These are phyloP conservation scores for Megastigmus dorsalis DNA, from an alignment of 2,888 invertebrate genomes.

Conservation along the genomic window DNA sequence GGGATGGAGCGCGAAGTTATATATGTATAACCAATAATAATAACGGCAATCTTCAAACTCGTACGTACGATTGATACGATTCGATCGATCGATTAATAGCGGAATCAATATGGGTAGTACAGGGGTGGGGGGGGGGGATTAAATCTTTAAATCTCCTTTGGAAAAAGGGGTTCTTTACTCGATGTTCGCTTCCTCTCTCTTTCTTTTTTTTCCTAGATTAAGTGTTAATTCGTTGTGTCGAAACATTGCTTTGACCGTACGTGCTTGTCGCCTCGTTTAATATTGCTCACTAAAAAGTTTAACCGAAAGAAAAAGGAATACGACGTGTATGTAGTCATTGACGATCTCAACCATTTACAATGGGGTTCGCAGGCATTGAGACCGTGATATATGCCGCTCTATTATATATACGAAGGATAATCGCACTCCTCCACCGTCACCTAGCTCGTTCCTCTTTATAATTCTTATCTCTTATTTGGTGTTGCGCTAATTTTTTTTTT, in stretches of 20 bases:
- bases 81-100: conserved; percentile 47
- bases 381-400: neutral
- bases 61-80: conserved; percentile 8
- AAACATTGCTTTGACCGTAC: conserved; percentile 72
- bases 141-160: conserved; percentile 24
- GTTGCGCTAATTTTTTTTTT: conserved; percentile 35
- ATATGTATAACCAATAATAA: conserved; percentile 11
- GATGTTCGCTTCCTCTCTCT: conserved; percentile 37
- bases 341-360: conserved; percentile 40
- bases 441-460: neutral
- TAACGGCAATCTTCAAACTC: conserved; percentile 29
- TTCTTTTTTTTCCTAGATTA: conserved; percentile 50
- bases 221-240: conserved; percentile 73
- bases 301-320: conserved; percentile 61
- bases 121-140: neutral
- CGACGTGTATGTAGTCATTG: neutral
- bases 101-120: conserved; percentile 47
- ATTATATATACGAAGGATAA: too few relatives aligned
- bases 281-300: conserved; percentile 68
- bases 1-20: conserved; percentile 16
- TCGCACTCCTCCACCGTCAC: too few relatives aligned
- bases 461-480: conserved; percentile 7
- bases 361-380: conserved; percentile 32
- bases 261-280: conserved; percentile 58
- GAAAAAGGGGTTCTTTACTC: conserved; percentile 50